A percentile compares a stretch with the other conserved stretches of the same genome.
Conservation (phyloP, 2,888 invertebrate species). For the Abrostola tripartita region DNA sequence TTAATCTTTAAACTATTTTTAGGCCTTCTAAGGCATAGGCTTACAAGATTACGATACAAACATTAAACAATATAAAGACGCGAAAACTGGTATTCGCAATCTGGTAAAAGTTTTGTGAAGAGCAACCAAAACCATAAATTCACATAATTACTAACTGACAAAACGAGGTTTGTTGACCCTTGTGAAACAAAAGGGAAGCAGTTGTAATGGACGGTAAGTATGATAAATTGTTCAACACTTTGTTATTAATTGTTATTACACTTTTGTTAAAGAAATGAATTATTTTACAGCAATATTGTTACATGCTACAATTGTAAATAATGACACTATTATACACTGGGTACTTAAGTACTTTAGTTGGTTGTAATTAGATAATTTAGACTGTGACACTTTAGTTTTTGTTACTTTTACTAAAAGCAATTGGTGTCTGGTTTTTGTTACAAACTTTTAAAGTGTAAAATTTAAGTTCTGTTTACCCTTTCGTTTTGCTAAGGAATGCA, state of each 20-base stretch:
- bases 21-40: background rate
- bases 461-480: too few species aligned
- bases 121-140: slow-evolving; percentile 21
- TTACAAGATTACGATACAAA: background rate
- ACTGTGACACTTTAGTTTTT: too few species aligned
- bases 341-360: too few species aligned
- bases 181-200: slow-evolving; percentile 33
- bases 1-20: too few species aligned
- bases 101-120: slow-evolving; percentile 13
- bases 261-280: too few species aligned
- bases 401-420: too few species aligned
- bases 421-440: too few species aligned
- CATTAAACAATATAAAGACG: background rate
- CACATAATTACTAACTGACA: slow-evolving; percentile 37
- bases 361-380: too few species aligned
- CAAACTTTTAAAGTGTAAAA: too few species aligned
- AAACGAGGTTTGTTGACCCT: slow-evolving; percentile 37
- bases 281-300: slow-evolving; percentile 11
- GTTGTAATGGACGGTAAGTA: slow-evolving; percentile 20
- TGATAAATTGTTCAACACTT: slow-evolving; percentile 35
- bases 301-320: background rate
- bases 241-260: background rate
- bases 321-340: too few species aligned
- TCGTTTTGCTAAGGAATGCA: too few species aligned
- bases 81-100: slow-evolving; percentile 7